A percentile compares a stretch with the other conserved stretches of the same genome.
Conservation (phyloP, 2,797 vertebrate species). For the Fistularia tabacaria region DNA sequence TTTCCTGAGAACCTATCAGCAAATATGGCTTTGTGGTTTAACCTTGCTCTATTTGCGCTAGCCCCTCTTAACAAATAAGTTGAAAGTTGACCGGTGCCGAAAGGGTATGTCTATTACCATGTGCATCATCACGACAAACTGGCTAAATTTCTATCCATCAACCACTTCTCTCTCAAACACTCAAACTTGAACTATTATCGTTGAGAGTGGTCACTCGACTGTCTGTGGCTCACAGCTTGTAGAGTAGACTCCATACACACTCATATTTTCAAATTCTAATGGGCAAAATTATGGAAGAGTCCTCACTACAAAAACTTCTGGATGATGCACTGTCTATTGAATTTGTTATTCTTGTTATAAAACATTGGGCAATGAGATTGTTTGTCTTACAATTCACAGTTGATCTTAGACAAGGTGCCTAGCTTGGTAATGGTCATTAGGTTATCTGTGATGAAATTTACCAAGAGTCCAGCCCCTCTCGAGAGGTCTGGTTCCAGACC, state of each 20-base stretch:
- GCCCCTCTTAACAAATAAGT: constrained; percentile 20
- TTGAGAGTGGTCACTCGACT: constrained; percentile 57
- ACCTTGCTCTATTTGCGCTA: neutral
- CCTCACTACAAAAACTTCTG: neutral
- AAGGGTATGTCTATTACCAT: constrained; percentile 1
- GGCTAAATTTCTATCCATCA: constrained; percentile 50
- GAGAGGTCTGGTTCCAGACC: too few species aligned
- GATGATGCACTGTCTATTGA: neutral
- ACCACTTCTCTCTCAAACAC: constrained; percentile 45
- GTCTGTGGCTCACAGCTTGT: constrained; percentile 38
- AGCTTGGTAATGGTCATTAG: too few species aligned
- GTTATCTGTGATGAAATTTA: too few species aligned
- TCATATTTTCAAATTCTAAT: constrained; percentile 25
- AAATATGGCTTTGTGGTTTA: too few species aligned
- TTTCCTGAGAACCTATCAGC: neutral
- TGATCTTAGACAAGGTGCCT: too few species aligned
- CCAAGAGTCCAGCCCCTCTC: too few species aligned
- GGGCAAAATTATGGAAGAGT: constrained; percentile 12
- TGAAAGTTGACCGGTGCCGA: constrained; percentile 15
- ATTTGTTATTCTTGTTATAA: constrained; percentile 12
- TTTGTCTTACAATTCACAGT: neutral
- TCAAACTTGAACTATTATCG: constrained; percentile 53
- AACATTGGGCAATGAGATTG: neutral
- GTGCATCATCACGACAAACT: constrained; percentile 24
- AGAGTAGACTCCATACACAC: constrained; percentile 45